Evolutionary conservation across 2,797 vertebrate species (phyloP).

Genomic region (Steatocranus sp.): DNA sequence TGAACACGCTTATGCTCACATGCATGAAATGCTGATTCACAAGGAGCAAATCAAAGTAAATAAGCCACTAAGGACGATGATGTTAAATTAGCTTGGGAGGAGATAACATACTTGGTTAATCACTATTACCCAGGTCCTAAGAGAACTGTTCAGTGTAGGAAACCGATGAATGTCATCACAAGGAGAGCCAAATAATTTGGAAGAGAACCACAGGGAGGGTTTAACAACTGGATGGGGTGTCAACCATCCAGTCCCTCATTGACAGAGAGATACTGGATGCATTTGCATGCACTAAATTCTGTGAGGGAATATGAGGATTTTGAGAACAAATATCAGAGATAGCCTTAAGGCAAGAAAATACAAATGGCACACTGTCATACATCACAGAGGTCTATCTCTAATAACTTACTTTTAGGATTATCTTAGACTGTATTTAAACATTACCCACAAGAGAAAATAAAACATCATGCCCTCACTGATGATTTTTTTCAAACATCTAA

Average conservation of each 20-base stretch:
- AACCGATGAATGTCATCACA: constrained; percentile 43
- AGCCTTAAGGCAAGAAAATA: not conserved
- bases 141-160: constrained; percentile 29
- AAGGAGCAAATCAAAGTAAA: constrained; percentile 33
- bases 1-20: not conserved
- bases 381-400: not conserved
- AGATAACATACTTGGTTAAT: constrained; percentile 49
- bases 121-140: constrained; percentile 36
- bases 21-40: constrained; percentile 30
- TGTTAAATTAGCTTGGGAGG: constrained; percentile 35
- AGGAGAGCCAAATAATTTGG: constrained; percentile 51
- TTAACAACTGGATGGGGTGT: constrained; percentile 41
- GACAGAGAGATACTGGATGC: not conserved
- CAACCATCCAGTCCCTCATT: constrained; percentile 2
- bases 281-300: not conserved
- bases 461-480: not conserved
- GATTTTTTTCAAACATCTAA: not conserved
- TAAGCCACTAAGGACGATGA: constrained; percentile 27
- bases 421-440: not conserved
- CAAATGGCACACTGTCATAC: not conserved
- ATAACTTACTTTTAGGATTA: not conserved
- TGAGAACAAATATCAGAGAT: not conserved
- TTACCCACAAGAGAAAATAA: not conserved
- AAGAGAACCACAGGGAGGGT: constrained; percentile 23
- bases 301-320: not conserved